Base-by-base conservation (phyloP, 2,888 invertebrate genomes). In the Byasa hedistus region DNA sequence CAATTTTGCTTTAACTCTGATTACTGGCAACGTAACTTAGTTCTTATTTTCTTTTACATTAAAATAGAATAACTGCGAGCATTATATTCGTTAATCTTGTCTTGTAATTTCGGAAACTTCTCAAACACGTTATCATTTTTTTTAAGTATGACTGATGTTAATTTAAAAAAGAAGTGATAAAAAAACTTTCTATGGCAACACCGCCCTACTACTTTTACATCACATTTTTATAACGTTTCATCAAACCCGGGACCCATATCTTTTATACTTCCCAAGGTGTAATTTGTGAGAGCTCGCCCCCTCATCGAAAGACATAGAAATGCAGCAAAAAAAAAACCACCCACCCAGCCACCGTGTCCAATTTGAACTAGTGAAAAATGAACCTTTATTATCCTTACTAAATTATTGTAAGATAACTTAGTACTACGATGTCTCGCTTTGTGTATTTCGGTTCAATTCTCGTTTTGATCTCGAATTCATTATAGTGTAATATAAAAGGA, bases 311-410 rank as follows among this genome's bases (percentile, higher is more conserved):
- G 70, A 68, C 63, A 73, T 73, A 77, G 75, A 78, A 77, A 82
- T 82, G 81, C 83, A 83, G 77, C 81, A 86, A 87, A 87, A 85
- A 85, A 52, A 44, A 44, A 32, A 82, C 70, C 68, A 68, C 73
- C 72, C 69, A 75, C 72, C 77, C 79, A 79, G 76, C 80, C 82
- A 80, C 83, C 87, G 82, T 82, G 79, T 83, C 87, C 83, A 86
- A 89, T 87, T 83, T 81, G 82, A 80, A 81, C 81, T 82, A 82
- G 87, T 87, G 86, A 87, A 87, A 87, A 87, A 87, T 87, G 86
- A 82, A 86, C 85, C 83, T 79, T 79, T 84, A 86, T 87, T 88
- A 87, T 82, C 79, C 81, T 80, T 79, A 80, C 78, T 77, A 81
- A 80, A 82, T 82, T 85, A 85, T 85, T 83, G 78, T 82, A 72